Evolutionary conservation across 2,113 vertebrate genomes (phyloP).

Genomic region (Dendropsophus ebraccatus): DNA sequence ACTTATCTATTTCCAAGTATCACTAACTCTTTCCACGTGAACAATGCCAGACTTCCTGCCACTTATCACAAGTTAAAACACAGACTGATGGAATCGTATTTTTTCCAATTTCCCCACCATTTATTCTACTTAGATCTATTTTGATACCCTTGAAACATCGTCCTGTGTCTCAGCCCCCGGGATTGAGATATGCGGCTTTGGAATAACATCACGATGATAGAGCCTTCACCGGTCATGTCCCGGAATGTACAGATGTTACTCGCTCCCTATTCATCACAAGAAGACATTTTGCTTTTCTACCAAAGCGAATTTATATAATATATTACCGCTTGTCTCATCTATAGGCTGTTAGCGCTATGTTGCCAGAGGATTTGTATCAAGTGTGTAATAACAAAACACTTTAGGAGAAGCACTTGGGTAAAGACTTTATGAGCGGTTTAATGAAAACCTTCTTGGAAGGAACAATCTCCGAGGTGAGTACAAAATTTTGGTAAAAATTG

Average conservation of each 20-base stretch:
- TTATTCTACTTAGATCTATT: constrained; percentile 20
- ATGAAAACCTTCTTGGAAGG: no score
- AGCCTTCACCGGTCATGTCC: neutral
- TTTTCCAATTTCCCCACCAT: constrained; percentile 22
- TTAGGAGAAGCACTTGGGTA: neutral
- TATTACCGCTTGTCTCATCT: neutral
- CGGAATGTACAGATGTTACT: constrained; percentile 13
- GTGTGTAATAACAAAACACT: neutral
- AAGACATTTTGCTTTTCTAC: neutral
- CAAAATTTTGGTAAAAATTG: no score
- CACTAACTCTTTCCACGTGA: constrained; percentile 50
- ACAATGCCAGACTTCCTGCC: constrained; percentile 45
- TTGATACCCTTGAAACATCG: constrained; percentile 29
- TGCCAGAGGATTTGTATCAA: neutral
- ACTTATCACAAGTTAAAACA: constrained; percentile 41
- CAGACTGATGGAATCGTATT: neutral
- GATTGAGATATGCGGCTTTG: neutral
- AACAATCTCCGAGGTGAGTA: no score
- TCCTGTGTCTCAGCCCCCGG: neutral
- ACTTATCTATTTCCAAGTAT: neutral
- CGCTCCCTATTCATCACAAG: neutral
- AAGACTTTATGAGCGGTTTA: neutral
- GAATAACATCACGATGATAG: constrained; percentile 18
- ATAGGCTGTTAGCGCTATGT: neutral
- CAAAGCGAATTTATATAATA: neutral